Base-by-base conservation (phyloP, 2,888 invertebrate genomes). In the Scaptomyza cyrtandrae region DNA sequence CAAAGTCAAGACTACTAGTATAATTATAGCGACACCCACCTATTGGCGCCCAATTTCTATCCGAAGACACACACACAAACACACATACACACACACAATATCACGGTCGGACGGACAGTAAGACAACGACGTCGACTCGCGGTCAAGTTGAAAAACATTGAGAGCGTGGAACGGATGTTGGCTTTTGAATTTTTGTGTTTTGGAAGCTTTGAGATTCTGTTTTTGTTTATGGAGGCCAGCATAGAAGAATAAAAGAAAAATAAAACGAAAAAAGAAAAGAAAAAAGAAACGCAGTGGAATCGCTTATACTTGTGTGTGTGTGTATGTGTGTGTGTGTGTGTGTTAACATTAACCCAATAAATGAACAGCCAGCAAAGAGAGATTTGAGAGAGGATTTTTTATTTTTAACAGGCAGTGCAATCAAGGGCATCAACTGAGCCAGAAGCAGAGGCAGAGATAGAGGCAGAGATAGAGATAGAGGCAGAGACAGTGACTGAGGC, bases 11-110 rank as follows among this genome's bases (percentile, higher is more conserved):
- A 86, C 86, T 77, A 41, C 43, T 59, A 77, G 77, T 78, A 85
- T 78, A 87, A 87, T 89, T 87, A 87, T 85, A 85, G 88, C 86
- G 86, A 85, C 85, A 89, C 85, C 89, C 89, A 89, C 85, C 88
- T 89, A 89, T 87, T 71, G 88, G 89, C 89, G 89, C 83, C 88
- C 89, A 77, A 89, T 73, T 85, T 82, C 72, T 69, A 50, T 66
- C 67, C 60, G 64, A 58, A 61, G 65, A 60, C 50, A 41, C 61
- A 69, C 52, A 63, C 67, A 41, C 61, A 69, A 49, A 63, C 67
- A 60, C 53, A 41, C 56, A 71, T 50, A 71, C 67, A 50, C 60
- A 60, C 52, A 58, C 74, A 58, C 52, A 61, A 80, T 76, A 80
- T 83, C 84, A 83, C 56, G 78, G 78, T 78, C 76, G 54, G 43